These are phyloP conservation scores for Ostrea denselamellosa DNA, from an alignment of 1,140 invertebrate species.

Conservation along the genomic window DNA sequence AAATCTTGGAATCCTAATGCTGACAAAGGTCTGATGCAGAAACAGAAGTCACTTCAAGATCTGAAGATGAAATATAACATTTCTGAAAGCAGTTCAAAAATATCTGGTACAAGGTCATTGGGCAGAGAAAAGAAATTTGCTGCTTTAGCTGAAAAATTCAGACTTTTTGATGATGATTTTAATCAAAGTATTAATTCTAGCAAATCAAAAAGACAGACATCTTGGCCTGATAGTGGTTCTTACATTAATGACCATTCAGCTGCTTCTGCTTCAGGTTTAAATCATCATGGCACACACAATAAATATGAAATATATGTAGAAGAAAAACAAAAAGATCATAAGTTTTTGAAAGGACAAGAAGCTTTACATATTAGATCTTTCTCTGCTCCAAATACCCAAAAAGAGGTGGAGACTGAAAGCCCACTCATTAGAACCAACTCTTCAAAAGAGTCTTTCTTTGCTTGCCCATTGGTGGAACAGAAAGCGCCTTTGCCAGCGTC, in stretches of 20 bases:
- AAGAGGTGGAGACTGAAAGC: conserved; percentile 10
- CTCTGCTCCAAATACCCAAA: conserved; percentile 66
- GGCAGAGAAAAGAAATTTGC: conserved; percentile 47
- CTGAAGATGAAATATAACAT: conserved; percentile 78
- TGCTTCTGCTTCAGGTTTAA: background rate
- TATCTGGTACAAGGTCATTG: background rate
- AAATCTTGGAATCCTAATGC: conserved; percentile 84
- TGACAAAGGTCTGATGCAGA: conserved; percentile 88
- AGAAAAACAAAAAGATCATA: conserved; percentile 54
- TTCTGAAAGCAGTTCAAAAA: background rate
- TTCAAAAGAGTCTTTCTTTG: conserved; percentile 38
- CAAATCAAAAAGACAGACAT: conserved; percentile 14
- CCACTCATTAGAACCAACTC: conserved; percentile 53
- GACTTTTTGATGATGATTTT: conserved; percentile 53
- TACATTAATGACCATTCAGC: background rate
- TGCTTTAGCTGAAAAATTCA: conserved; percentile 57
- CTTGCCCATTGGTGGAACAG: background rate
- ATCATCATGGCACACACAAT: conserved; percentile 68
- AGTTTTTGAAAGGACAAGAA: conserved; percentile 43
- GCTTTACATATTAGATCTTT: conserved; percentile 67
- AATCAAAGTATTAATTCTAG: conserved; percentile 19
- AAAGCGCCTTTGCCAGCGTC: background rate
- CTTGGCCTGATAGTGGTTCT: background rate
- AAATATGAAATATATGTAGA: conserved; percentile 74
- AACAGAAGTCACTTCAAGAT: conserved; percentile 92